Evolutionary conservation across 1,140 invertebrate genomes (phyloP).

Genomic region (Ceratitis capitata): DNA sequence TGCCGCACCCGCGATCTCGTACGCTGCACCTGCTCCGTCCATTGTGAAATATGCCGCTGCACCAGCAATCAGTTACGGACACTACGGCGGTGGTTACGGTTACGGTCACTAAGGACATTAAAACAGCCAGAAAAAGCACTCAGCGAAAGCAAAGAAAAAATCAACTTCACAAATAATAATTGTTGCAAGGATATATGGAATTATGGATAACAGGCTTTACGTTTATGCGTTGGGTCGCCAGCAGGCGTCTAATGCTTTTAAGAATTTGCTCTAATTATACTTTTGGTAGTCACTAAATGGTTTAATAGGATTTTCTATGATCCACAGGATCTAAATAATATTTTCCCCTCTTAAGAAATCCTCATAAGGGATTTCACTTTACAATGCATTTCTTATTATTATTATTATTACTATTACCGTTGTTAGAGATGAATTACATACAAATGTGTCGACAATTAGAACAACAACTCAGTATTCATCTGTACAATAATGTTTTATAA

Average conservation of each 20-base stretch:
- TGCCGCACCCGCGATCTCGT: slow-evolving; percentile 34
- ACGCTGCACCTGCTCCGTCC: slow-evolving; percentile 31
- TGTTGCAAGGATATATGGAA: background rate
- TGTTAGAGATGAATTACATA: background rate
- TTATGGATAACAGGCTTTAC: background rate
- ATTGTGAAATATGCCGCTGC: slow-evolving; percentile 15
- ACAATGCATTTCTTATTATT: background rate
- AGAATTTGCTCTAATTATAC: background rate
- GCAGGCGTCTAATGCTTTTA: background rate
- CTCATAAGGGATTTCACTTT: background rate
- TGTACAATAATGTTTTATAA: background rate
- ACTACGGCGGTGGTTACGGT: slow-evolving; percentile 12
- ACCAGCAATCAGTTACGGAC: slow-evolving; percentile 26
- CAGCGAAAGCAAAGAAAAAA: background rate
- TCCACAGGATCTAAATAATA: slow-evolving; percentile 17
- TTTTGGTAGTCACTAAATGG: slow-evolving; percentile 34
- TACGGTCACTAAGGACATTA: slow-evolving; percentile 17
- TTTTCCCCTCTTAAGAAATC: background rate
- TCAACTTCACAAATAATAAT: background rate
- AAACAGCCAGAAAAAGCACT: background rate
- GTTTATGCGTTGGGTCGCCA: background rate
- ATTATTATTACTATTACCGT: background rate
- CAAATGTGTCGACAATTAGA: slow-evolving; percentile 16
- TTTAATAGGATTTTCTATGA: background rate
- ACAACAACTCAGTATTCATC: background rate